These are phyloP conservation scores for Speoplatyrhinus poulsoni DNA, from an alignment of 2,113 vertebrate species.

Conservation along the genomic window DNA sequence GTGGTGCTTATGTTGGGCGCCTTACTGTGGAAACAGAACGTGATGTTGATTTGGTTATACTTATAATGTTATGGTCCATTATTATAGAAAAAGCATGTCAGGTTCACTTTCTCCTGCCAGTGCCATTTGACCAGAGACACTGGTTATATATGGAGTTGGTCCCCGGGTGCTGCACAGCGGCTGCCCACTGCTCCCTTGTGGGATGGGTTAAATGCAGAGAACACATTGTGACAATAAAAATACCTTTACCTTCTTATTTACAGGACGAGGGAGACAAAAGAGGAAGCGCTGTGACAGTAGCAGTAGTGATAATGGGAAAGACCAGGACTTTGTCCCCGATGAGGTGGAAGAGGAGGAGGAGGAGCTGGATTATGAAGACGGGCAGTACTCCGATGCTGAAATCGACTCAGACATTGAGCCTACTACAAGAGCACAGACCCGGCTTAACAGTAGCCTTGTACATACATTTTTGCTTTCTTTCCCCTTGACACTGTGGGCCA, in stretches of 20 bases:
- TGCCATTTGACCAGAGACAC: no score
- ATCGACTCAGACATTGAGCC: conserved; percentile 4
- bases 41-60: no score
- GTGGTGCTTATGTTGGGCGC: background rate
- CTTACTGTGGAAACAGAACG: no score
- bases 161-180: no score
- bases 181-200: no score
- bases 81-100: no score
- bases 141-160: no score
- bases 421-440: background rate
- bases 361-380: conserved; percentile 66
- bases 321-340: conserved; percentile 84
- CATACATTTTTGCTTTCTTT: conserved; percentile 9
- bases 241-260: background rate
- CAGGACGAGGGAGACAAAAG: conserved; percentile 42
- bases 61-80: no score
- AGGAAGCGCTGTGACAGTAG: conserved; percentile 47
- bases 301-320: conserved; percentile 44
- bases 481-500: background rate
- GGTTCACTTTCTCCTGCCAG: no score
- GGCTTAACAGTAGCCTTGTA: background rate
- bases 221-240: no score
- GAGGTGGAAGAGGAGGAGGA: conserved; percentile 65
- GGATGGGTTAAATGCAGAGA: no score
- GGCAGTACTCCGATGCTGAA: conserved; percentile 11